Evolutionary conservation across 1,140 invertebrate species (phyloP).

Genomic region (Holcopasites calliopsidis): DNA sequence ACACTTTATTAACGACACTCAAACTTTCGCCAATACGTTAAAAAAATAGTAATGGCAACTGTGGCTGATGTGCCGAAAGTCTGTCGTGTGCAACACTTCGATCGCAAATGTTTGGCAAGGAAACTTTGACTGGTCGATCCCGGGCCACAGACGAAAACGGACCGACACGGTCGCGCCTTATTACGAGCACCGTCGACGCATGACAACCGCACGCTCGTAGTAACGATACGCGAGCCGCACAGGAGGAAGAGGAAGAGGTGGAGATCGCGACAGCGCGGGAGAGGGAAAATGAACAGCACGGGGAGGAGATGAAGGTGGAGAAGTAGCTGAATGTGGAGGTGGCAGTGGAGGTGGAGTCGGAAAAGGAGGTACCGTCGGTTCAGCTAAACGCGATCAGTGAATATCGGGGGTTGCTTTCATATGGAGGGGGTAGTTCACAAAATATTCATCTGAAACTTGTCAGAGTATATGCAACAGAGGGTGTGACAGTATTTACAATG

Average conservation of each 20-base stretch:
- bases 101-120: no score
- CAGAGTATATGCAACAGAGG: not conserved
- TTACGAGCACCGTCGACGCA: conserved; percentile 36
- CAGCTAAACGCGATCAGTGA: not conserved
- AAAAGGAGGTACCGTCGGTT: not conserved
- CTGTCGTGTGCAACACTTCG: no score
- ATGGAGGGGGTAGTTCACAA: not conserved
- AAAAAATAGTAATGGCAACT: no score
- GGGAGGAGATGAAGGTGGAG: conserved; percentile 22
- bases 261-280: conserved; percentile 22
- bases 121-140: not conserved
- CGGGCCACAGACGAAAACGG: not conserved
- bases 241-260: conserved; percentile 36
- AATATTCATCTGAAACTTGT: not conserved
- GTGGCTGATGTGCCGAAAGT: no score
- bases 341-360: conserved; percentile 8
- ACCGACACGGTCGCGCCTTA: conserved; percentile 33
- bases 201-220: conserved; percentile 37
- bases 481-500: no score
- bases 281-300: conserved; percentile 19
- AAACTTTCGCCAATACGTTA: no score
- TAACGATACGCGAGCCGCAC: conserved; percentile 20
- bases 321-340: not conserved
- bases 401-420: not conserved
- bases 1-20: no score